Conservation (phyloP, 2,113 vertebrate genomes). For the Dicrurus megarhynchus region DNA sequence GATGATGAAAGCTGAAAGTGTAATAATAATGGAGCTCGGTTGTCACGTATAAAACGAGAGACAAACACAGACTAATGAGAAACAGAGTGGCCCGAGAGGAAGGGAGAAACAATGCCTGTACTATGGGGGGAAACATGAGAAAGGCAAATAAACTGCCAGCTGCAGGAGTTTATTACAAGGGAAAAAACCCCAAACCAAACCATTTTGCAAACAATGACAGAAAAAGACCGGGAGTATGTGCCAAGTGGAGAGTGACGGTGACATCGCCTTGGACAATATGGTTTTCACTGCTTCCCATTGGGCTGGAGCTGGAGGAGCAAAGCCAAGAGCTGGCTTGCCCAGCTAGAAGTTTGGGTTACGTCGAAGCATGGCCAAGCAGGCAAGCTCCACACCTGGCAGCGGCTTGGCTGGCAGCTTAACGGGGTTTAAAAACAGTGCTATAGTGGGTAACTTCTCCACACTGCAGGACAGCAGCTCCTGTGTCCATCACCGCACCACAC, state of each 20-base stretch:
- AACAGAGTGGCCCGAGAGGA: neutral
- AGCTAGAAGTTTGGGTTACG: neutral
- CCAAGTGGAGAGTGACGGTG: neutral
- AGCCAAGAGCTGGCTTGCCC: neutral
- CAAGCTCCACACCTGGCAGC: neutral
- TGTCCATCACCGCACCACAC: fast-evolving
- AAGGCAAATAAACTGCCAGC: conserved; percentile 26
- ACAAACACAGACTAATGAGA: conserved; percentile 23
- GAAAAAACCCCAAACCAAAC: neutral
- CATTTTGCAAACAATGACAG: conserved; percentile 3
- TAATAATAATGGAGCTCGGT: neutral
- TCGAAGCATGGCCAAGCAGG: neutral
- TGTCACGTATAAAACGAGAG: neutral
- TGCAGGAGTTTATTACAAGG: neutral
- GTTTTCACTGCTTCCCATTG: neutral
- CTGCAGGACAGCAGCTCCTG: neutral
- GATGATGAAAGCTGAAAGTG: neutral
- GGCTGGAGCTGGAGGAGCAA: fast-evolving
- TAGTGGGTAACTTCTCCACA: neutral
- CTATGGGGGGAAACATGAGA: conserved; percentile 39
- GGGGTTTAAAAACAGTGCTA: neutral
- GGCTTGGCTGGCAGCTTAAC: neutral
- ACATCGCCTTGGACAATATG: neutral
- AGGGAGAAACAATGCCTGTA: conserved; percentile 33
- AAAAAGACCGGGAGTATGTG: neutral